phyloP scores from a whole-genome alignment of 2,113 vertebrate species.

The Python bivittatus region DNA sequence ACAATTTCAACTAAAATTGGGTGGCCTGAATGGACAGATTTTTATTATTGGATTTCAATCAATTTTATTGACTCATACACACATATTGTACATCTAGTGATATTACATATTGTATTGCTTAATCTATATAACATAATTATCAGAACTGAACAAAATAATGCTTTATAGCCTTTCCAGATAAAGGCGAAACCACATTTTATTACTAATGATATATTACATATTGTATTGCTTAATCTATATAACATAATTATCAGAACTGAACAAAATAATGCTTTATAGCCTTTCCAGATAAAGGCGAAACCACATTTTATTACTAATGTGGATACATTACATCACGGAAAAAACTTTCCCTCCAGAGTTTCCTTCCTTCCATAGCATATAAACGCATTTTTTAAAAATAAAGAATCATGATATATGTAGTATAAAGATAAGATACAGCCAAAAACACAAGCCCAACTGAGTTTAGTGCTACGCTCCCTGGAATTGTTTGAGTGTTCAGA shows the following conservation, averaged over 20 bases:
- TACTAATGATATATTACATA: conserved; percentile 50
- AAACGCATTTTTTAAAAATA: background rate
- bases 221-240: conserved; percentile 65
- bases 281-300: background rate
- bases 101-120: conserved; percentile 69
- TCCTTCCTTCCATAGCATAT: background rate
- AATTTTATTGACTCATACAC: conserved; percentile 65
- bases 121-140: conserved; percentile 56
- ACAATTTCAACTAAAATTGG: background rate
- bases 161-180: background rate
- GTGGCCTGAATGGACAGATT: conserved; percentile 32
- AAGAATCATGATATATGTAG: background rate
- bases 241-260: conserved; percentile 52
- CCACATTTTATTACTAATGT: background rate
- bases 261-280: conserved; percentile 32
- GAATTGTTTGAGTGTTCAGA: background rate
- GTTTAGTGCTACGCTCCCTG: background rate
- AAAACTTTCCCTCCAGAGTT: background rate
- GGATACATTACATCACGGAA: background rate
- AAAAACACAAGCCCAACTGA: background rate
- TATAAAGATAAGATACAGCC: background rate
- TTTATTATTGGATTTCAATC: conserved; percentile 38
- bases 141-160: conserved; percentile 46
- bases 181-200: background rate
- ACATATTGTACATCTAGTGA: conserved; percentile 49